Conservation (phyloP, 2,797 vertebrate species). For the Sarcophilus harrisii region DNA sequence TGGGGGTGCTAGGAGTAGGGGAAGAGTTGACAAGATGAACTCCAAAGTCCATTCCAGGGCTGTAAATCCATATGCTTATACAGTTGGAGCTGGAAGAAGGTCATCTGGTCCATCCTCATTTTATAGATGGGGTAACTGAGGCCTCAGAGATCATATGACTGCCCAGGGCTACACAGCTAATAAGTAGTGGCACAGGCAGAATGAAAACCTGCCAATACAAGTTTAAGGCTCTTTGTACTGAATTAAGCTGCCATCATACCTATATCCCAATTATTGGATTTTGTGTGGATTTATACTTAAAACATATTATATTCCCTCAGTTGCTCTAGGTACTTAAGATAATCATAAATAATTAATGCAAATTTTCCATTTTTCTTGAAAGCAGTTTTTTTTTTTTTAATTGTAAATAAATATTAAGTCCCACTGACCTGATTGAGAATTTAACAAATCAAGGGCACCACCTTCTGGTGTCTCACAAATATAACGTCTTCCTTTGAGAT, state of each 20-base stretch:
- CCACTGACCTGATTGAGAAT: not conserved
- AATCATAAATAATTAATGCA: not conserved
- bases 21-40: not conserved
- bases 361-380: not conserved
- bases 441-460: conserved; percentile 17
- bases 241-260: not conserved
- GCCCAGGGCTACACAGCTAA: not conserved
- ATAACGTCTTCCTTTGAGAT: not conserved
- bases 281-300: not conserved
- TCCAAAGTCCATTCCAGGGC: not conserved
- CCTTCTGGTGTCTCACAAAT: conserved; percentile 63
- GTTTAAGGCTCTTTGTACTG: not conserved
- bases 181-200: not conserved
- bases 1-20: not conserved
- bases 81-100: not conserved
- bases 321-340: not conserved
- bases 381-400: not conserved
- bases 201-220: not conserved
- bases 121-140: not conserved
- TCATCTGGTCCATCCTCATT: not conserved
- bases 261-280: not conserved
- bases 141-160: not conserved
- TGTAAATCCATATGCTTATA: not conserved
- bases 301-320: not conserved
- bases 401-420: not conserved